Evolutionary conservation across 2,113 vertebrate species (phyloP).

Genomic region (Halcyon malimbica): DNA sequence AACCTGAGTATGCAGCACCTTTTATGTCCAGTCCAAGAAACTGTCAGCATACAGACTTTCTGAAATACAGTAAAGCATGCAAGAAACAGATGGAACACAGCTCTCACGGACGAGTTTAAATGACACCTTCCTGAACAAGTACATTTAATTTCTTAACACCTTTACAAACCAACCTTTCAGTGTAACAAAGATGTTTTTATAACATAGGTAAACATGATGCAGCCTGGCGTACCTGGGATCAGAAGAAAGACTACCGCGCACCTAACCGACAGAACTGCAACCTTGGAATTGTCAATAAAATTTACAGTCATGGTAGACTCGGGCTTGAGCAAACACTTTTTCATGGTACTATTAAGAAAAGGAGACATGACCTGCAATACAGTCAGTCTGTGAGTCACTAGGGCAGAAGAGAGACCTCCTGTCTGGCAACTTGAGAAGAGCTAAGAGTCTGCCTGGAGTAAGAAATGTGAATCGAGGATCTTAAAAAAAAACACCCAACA

Average conservation of each 20-base stretch:
- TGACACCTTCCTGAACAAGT: neutral
- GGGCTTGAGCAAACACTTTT: neutral
- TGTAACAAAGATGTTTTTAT: neutral
- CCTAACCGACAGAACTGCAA: neutral
- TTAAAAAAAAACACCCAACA: neutral
- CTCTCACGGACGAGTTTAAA: neutral
- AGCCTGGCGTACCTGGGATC: neutral
- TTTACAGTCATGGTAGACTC: neutral
- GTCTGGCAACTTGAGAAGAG: neutral
- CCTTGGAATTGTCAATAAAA: neutral
- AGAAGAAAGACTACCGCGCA: neutral
- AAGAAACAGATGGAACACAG: neutral
- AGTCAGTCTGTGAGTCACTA: neutral
- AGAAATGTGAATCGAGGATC: neutral
- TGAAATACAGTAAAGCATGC: neutral
- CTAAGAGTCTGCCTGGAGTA: neutral
- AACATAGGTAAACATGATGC: neutral
- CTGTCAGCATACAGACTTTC: neutral
- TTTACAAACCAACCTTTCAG: conserved; percentile 16
- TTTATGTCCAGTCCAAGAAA: conserved; percentile 42
- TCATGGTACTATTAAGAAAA: neutral
- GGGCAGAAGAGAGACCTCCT: neutral
- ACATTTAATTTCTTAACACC: neutral
- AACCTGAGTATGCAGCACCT: neutral
- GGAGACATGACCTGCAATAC: neutral